Base-by-base conservation (phyloP, 2,888 invertebrate species). In the Caenorhabditis angaria region DNA sequence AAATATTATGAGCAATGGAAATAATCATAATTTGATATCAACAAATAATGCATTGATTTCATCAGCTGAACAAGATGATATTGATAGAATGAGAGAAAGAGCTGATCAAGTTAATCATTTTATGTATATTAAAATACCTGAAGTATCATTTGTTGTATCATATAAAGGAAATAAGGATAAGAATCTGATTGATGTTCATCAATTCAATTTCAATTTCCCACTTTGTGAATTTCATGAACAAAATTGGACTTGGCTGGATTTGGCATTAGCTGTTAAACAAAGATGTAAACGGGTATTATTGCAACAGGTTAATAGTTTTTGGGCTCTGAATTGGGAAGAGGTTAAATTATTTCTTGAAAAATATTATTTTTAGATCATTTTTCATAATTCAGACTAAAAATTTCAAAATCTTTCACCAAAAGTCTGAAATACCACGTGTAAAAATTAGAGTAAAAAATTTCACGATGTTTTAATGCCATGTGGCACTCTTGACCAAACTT, bases 201-300 rank as follows among this genome's bases (percentile, higher is more conserved):
- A 97, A 88, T 93, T 97, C 85, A 94, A 94, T 53, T 91, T 99
- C 24, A 93, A 95, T 35, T 93, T 99, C 51, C 97, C 99, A 0
- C 95, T 96, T 0, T 90, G 97, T 76, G 99, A 99, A 89, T 99
- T 97, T 89, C 97, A 99, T 89, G 97, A 99, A 88, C 94, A 95
- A 63, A 97, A 97, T 2, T 99, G 99, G 99, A 99, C 97, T 0
- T 99, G 99, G 99, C 91, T 99, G 27, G 99, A 99, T 89, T 90
- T 99, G 82, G 90, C 97, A 75, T 90, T 97, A 87, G 96, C 96
- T 1, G 94, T 97, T 90, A 94, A 97, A 89, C 94, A 92, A 82
- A 94, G 96, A 82, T 94, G 94, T 63, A 92, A 95, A 82, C 91
- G 93, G 83, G 94, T 92, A 22, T 92, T 94, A 72, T 89, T 94